Evolutionary conservation across 2,797 vertebrate species (phyloP).

Genomic region (Takifugu ocellatus): DNA sequence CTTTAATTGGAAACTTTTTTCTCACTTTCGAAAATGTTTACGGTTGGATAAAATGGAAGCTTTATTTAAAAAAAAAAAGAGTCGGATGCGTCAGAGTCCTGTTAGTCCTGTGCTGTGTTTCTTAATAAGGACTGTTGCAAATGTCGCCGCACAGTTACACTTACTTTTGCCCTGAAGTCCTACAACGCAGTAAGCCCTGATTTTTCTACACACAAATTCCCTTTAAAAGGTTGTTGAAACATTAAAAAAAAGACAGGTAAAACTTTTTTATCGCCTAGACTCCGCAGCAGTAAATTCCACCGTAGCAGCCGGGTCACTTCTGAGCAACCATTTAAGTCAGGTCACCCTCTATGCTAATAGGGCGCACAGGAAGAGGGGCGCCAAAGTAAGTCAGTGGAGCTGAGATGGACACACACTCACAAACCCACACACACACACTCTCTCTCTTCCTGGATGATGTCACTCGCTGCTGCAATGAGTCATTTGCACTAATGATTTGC

Average conservation of each 20-base stretch:
- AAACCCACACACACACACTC: conserved; percentile 29
- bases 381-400: conserved; percentile 75
- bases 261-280: not conserved
- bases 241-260: not conserved
- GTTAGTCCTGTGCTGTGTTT: conserved; percentile 1
- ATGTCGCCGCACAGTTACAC: conserved; percentile 8
- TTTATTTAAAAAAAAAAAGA: too few relatives aligned
- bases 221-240: not conserved
- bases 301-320: conserved; percentile 54
- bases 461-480: conserved; percentile 25
- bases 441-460: conserved; percentile 32
- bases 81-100: too few relatives aligned
- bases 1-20: too few relatives aligned
- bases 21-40: too few relatives aligned
- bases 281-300: conserved; percentile 29
- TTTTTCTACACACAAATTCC: not conserved
- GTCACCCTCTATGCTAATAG: conserved; percentile 42
- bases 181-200: not conserved
- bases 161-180: not conserved
- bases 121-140: conserved; percentile 1
- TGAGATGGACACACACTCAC: conserved; percentile 23
- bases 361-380: conserved; percentile 46
- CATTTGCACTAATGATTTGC: conserved; percentile 47
- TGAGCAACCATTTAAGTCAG: conserved; percentile 34
- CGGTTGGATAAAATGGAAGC: not conserved